Evolutionary conservation across 2,888 invertebrate species (phyloP).

Genomic region (Caenorhabditis becei): DNA sequence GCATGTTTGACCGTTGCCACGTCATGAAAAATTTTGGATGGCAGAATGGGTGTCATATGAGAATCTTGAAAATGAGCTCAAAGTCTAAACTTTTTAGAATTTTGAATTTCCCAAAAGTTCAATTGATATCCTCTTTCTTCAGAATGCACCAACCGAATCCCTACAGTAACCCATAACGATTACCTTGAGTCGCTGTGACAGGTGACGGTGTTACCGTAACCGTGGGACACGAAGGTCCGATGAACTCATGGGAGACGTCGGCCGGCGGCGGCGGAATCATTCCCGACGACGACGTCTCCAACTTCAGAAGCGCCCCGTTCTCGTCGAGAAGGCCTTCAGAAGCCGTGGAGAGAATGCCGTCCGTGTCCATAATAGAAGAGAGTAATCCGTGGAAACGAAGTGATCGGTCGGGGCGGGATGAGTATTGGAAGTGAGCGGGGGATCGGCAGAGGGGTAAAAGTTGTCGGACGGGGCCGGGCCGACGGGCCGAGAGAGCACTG

Average conservation of each 20-base stretch:
- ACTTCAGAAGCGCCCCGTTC: constrained; percentile 15
- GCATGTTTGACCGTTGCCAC: background rate
- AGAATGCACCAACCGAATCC: background rate
- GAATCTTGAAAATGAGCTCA: no score
- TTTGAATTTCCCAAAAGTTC: no score
- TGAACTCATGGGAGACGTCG: constrained; percentile 31
- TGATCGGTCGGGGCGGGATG: constrained; percentile 20
- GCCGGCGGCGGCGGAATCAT: constrained; percentile 26
- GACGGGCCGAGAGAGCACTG: constrained; percentile 16
- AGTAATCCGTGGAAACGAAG: no score
- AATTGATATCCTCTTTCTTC: no score
- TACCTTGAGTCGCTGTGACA: background rate
- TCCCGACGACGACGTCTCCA: constrained; percentile 5
- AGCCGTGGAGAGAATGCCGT: background rate
- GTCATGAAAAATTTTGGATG: no score
- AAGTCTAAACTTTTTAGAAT: no score
- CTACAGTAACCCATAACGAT: constrained; percentile 11
- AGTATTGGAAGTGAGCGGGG: background rate
- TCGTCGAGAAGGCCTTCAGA: constrained; percentile 17
- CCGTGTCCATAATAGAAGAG: constrained; percentile 13
- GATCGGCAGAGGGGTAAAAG: constrained; percentile 25
- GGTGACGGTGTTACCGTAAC: constrained; percentile 37
- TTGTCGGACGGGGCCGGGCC: constrained; percentile 25
- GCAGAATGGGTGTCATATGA: no score
- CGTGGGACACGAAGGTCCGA: constrained; percentile 37